Conservation (phyloP, 2,888 invertebrate species). For the Perdita meconis region DNA sequence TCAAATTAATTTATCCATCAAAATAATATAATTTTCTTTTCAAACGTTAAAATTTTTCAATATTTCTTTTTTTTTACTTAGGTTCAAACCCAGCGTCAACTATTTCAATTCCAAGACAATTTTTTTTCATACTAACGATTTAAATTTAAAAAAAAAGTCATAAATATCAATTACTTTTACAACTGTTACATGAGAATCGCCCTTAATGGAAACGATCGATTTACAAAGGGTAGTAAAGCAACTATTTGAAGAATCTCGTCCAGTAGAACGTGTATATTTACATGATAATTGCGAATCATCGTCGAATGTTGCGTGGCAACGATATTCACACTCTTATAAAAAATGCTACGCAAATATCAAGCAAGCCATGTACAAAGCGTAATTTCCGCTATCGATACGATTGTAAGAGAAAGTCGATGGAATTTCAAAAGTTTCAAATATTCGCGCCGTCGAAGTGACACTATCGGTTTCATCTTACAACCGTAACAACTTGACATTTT, state of each 20-base stretch:
- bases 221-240: slow-evolving; percentile 7
- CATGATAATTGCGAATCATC: slow-evolving; percentile 57
- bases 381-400: slow-evolving; percentile 42
- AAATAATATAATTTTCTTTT: too few relatives aligned
- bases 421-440: neutral
- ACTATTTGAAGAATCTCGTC: neutral
- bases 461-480: slow-evolving; percentile 54
- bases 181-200: too few relatives aligned
- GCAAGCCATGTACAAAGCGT: slow-evolving; percentile 74
- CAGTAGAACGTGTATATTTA: slow-evolving; percentile 61
- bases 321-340: slow-evolving; percentile 55
- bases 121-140: too few relatives aligned
- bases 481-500: slow-evolving; percentile 47
- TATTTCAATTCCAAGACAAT: too few relatives aligned
- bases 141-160: too few relatives aligned
- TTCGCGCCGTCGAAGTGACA: neutral
- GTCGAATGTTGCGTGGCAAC: slow-evolving; percentile 40
- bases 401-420: slow-evolving; percentile 59
- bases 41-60: too few relatives aligned
- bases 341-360: slow-evolving; percentile 65
- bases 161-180: too few relatives aligned
- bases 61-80: too few relatives aligned
- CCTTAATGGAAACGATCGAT: too few relatives aligned
- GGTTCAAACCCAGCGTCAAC: too few relatives aligned
- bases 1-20: too few relatives aligned